Percentiles rank a stretch among this genome's conserved stretches.
Conservation (phyloP, 2,888 invertebrate genomes). For the Masnerella sp. region DNA sequence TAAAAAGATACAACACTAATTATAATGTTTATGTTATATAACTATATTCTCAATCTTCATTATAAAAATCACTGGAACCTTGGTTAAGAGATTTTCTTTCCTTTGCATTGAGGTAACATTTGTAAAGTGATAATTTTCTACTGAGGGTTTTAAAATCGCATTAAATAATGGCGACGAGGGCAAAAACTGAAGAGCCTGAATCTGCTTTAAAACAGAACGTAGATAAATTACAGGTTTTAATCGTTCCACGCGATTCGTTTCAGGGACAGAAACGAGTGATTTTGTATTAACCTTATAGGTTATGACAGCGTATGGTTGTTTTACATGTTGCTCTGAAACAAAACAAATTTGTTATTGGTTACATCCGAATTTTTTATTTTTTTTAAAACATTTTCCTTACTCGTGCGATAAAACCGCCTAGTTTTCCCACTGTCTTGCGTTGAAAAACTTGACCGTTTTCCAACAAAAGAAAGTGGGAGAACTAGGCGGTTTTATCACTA, state of each 20-base stretch:
- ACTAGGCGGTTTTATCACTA: too few relatives aligned
- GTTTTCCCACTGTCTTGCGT: too few relatives aligned
- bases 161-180: constrained; percentile 19
- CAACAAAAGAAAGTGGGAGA: too few relatives aligned
- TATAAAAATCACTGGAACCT: too few relatives aligned
- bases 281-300: constrained; percentile 69
- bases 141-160: neutral
- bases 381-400: neutral
- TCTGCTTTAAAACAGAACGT: neutral
- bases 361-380: neutral
- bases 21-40: neutral
- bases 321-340: constrained; percentile 60
- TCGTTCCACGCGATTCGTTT: constrained; percentile 64
- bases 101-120: too few relatives aligned
- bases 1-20: constrained; percentile 1
- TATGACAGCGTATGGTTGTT: constrained; percentile 65
- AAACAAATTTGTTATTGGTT: too few relatives aligned
- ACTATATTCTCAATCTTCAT: neutral
- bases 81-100: too few relatives aligned
- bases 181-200: constrained; percentile 15
- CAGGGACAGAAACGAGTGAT: constrained; percentile 21
- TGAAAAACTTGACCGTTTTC: too few relatives aligned
- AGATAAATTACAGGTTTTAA: constrained; percentile 67
- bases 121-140: neutral
- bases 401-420: too few relatives aligned